Conservation (phyloP, 2,797 vertebrate species). For the Acanthurus lineatus region DNA sequence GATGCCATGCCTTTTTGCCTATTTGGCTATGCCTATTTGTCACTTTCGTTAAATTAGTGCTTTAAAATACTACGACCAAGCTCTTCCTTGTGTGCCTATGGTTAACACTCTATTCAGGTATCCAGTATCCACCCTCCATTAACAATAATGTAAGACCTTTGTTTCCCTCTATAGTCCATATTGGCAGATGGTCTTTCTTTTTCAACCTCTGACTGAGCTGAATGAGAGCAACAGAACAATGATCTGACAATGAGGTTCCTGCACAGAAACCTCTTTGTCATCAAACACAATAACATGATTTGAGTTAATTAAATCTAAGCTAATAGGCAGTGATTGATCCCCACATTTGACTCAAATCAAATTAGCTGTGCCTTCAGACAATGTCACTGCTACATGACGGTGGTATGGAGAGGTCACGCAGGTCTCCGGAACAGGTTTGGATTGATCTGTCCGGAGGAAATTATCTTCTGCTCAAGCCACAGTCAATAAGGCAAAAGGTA, state of each 20-base stretch:
- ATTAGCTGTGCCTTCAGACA: conserved; percentile 79
- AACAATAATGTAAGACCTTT: conserved; percentile 56
- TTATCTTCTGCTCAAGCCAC: conserved; percentile 40
- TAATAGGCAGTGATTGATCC: conserved; percentile 84
- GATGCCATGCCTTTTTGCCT: neutral
- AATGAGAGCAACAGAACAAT: conserved; percentile 82
- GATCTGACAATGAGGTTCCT: conserved; percentile 83
- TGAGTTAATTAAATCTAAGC: conserved; percentile 86
- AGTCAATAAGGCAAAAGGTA: conserved; percentile 50
- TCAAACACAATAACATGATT: conserved; percentile 86
- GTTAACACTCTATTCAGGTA: conserved; percentile 52
- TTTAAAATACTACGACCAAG: neutral
- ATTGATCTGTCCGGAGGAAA: conserved; percentile 74
- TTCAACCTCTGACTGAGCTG: conserved; percentile 80
- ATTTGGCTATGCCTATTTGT: too few species aligned
- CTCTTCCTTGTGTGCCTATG: conserved; percentile 1
- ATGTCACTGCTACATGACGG: conserved; percentile 58
- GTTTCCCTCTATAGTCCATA: conserved; percentile 58
- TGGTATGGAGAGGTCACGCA: conserved; percentile 58
- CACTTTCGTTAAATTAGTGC: neutral
- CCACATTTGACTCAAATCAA: conserved; percentile 83
- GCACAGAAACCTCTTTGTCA: conserved; percentile 83
- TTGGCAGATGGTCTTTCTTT: conserved; percentile 69
- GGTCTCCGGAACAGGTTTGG: conserved; percentile 72
- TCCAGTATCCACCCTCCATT: conserved; percentile 51